phyloP scores from a whole-genome alignment of 2,888 invertebrate species.

The Halictus ligatus region DNA sequence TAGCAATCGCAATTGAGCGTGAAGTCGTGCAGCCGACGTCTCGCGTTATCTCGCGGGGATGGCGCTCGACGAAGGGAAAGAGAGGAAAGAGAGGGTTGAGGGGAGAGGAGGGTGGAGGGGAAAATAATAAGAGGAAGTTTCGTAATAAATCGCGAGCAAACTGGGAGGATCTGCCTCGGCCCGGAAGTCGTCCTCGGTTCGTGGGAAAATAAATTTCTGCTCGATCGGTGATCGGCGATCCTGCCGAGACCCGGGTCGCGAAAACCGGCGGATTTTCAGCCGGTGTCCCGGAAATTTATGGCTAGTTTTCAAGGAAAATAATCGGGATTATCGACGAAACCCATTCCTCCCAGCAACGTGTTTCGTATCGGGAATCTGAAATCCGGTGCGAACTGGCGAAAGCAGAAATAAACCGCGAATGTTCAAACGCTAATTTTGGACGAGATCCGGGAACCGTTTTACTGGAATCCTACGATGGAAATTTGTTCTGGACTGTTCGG shows the following conservation, averaged over 20 bases:
- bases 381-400: background rate
- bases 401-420: conserved; percentile 38
- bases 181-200: conserved; percentile 37
- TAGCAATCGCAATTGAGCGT: conserved; percentile 58
- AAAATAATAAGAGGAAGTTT: conserved; percentile 70
- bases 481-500: background rate
- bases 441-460: conserved; percentile 28
- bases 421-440: conserved; percentile 41
- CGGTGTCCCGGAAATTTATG: conserved; percentile 35
- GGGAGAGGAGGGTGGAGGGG: background rate
- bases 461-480: background rate
- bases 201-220: conserved; percentile 65
- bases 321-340: conserved; percentile 38
- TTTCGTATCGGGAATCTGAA: conserved; percentile 54
- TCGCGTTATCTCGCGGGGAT: conserved; percentile 45
- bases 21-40: conserved; percentile 37
- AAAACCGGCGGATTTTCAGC: background rate
- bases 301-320: conserved; percentile 53
- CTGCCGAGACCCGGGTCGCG: background rate
- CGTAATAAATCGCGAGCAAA: conserved; percentile 62
- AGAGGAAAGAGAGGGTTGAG: background rate
- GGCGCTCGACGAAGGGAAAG: conserved; percentile 8
- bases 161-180: conserved; percentile 38
- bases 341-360: conserved; percentile 42
- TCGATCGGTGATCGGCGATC: conserved; percentile 6